Percentiles rank a stretch among this genome's conserved stretches.
phyloP scores from a whole-genome alignment of 2,888 invertebrate species.

The Nowickia ferox region DNA sequence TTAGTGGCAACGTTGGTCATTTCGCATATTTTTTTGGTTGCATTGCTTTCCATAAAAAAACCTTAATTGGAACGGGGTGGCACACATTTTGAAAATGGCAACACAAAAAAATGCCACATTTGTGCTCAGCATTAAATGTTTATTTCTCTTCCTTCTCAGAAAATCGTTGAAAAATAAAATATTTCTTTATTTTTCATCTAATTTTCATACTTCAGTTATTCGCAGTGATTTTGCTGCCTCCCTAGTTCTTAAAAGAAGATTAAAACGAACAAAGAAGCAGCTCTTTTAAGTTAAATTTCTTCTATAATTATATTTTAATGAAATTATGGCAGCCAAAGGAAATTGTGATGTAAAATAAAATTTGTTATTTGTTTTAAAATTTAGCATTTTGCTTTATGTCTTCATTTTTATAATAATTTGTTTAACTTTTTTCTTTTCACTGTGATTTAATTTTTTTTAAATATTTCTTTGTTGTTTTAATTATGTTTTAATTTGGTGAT shows the following conservation, averaged over 20 bases:
- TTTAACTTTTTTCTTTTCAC: background rate
- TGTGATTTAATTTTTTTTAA: background rate
- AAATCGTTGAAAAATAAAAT: conserved; percentile 1
- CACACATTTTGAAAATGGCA: no score
- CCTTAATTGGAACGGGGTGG: no score
- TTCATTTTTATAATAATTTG: conserved; percentile 1
- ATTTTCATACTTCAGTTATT: background rate
- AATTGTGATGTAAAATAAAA: background rate
- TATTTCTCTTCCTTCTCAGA: background rate
- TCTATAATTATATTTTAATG: conserved; percentile 58
- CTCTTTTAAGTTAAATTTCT: conserved; percentile 47
- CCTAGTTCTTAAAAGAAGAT: conserved; percentile 8
- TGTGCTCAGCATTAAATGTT: no score
- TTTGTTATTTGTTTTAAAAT: background rate
- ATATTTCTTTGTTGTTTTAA: background rate
- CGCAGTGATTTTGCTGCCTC: background rate
- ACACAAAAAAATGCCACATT: no score
- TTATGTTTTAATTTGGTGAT: background rate
- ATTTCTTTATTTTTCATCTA: background rate
- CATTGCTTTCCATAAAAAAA: no score
- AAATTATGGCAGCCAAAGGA: conserved; percentile 41
- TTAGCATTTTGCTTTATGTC: background rate
- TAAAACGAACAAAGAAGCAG: conserved; percentile 6
- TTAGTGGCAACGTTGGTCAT: no score
- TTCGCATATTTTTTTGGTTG: no score